phyloP scores from a whole-genome alignment of 2,797 vertebrate genomes.

The Pygocentrus nattereri region DNA sequence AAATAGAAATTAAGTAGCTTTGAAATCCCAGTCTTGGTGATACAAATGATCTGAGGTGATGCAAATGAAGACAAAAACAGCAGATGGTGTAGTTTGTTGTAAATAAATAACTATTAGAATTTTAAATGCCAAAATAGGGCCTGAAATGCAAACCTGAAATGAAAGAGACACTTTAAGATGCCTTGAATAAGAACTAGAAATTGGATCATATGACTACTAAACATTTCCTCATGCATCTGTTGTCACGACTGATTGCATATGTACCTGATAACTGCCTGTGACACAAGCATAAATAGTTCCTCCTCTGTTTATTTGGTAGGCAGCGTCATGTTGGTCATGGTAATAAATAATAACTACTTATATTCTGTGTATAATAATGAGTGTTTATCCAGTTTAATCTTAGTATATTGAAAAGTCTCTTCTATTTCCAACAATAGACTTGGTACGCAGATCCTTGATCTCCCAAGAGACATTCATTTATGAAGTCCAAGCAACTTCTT shows the following conservation, averaged over 20 bases:
- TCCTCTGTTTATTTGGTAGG: background rate
- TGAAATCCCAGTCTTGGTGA: background rate
- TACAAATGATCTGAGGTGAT: background rate
- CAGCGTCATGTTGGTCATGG: background rate
- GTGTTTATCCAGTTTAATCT: background rate
- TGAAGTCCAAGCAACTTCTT: slow-evolving; percentile 48
- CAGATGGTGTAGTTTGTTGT: background rate
- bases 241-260: background rate
- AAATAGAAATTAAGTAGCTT: background rate
- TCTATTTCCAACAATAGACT: background rate
- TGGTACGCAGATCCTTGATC: background rate
- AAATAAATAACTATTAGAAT: background rate
- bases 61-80: background rate
- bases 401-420: background rate
- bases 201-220: slow-evolving; percentile 11
- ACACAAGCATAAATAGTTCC: background rate
- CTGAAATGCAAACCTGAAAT: too few species aligned
- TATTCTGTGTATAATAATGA: background rate
- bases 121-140: too few species aligned
- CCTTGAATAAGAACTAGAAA: too few species aligned
- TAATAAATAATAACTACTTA: too few species aligned
- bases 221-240: background rate
- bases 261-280: background rate
- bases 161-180: too few species aligned
- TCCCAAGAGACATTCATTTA: slow-evolving; percentile 3